Base-by-base conservation (phyloP, 2,888 invertebrate species). In the Omphaloscelis lunosa region DNA sequence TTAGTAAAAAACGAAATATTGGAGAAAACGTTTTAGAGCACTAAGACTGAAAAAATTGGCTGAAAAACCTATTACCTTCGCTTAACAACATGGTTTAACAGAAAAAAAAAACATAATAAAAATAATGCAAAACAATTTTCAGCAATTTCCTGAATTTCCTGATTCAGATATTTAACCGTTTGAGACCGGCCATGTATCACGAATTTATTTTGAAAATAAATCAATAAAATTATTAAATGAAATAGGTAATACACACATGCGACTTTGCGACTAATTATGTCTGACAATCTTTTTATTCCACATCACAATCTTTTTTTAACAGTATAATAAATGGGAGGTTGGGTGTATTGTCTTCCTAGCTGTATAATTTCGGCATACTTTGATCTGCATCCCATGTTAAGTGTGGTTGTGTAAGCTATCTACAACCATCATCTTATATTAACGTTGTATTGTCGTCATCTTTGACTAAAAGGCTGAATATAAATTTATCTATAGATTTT, bases 11-110 rank as follows among this genome's bases (percentile, higher is more conserved):
- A 87, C 77, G 75, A 85, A 90, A 92, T 91, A 92, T 91, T 93
- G 91, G 90, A 90, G 90, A 91, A 89, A 90, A 91, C 89, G 90
- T 90, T 93, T 94, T 95, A 94, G 94, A 96, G 95, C 96, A 95
- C 94, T 95, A 96, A 96, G 96, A 96, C 96, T 96, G 96, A 96
- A 93, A 93, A 93, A 93, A 92, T 94, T 93, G 95, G 95, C 94
- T 93, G 91, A 93, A 92, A 91, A 89, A 88, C 92, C 90, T 91
- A 85, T 91, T 88, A 92, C 92, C 92, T 93, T 92, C 90, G 91
- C 93, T 90, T 91, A 91, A 90, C 88, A 88, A 75, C 77, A 79
- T 29, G 73, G 79, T 77, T 78, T 68, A 73, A 74, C 65, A 83
- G 39, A 63, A 70, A 80, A 76, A 45, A 75, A 58, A 76, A 79